A percentile compares a stretch with the other conserved stretches of the same genome.
phyloP scores from a whole-genome alignment of 2,113 vertebrate genomes.

The Centropus unirufus region DNA sequence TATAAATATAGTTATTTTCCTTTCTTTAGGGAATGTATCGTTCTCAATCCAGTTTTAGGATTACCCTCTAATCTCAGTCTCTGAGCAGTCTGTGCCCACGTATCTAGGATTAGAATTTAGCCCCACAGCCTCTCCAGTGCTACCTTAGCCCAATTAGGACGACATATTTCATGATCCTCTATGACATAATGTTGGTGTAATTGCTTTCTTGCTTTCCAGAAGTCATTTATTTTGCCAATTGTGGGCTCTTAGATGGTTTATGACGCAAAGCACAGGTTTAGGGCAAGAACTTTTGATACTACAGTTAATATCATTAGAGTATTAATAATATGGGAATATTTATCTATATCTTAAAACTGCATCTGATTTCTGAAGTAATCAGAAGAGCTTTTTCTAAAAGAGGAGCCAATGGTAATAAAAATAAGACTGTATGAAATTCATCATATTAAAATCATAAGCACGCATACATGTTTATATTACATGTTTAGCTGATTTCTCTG shows the following conservation, averaged over 20 bases:
- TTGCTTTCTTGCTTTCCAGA: neutral
- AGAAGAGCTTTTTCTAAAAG: neutral
- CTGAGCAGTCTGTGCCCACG: conserved; percentile 42
- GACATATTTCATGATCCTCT: neutral
- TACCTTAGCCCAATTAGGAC: neutral
- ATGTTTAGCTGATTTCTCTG: neutral
- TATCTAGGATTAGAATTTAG: conserved; percentile 62
- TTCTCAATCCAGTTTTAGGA: conserved; percentile 64
- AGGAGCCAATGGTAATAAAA: neutral
- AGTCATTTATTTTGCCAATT: neutral
- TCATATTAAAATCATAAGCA: neutral
- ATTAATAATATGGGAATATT: neutral
- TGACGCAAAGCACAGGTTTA: neutral
- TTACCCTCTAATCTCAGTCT: conserved; percentile 57
- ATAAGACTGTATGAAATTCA: neutral
- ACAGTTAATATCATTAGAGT: neutral
- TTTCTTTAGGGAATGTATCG: conserved; percentile 41
- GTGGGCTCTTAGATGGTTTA: neutral
- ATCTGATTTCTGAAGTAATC: neutral
- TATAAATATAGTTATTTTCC: conserved; percentile 57
- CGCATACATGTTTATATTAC: neutral
- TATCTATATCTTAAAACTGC: neutral
- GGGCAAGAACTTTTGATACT: neutral
- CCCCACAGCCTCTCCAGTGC: neutral
- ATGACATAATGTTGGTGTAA: neutral